Evolutionary conservation across 53 echinoderm and acorn worm species (phyloP).

Genomic region (Stichopus horrens): DNA sequence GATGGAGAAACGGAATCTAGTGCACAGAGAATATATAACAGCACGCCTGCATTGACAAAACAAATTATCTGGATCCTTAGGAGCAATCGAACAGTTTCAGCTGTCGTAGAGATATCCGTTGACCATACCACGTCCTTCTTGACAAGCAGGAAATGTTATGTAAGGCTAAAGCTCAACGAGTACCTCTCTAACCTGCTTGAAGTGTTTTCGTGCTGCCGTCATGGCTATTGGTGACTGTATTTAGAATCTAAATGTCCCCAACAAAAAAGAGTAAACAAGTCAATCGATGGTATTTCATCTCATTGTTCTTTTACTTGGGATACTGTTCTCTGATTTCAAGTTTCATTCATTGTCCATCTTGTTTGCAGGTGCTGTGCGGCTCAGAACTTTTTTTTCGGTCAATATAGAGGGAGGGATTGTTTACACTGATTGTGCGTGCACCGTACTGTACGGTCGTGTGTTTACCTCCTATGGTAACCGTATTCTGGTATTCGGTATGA

Average conservation of each 20-base stretch:
- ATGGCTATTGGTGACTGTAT: not conserved
- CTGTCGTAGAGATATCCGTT: not conserved
- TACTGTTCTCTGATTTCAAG: conserved; percentile 2
- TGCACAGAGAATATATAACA: no score
- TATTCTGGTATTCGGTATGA: not conserved
- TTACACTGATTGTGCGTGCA: not conserved
- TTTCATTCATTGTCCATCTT: not conserved
- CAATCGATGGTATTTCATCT: conserved; percentile 14
- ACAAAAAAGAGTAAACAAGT: conserved; percentile 6
- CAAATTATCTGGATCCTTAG: no score
- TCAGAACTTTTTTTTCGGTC: not conserved
- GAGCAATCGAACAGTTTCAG: no score
- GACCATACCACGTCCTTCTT: not conserved
- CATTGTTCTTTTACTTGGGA: not conserved
- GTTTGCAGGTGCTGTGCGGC: conserved; percentile 13
- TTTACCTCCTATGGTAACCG: not conserved
- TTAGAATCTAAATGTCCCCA: not conserved
- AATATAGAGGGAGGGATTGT: not conserved
- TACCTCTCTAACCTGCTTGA: not conserved
- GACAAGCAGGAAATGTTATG: not conserved
- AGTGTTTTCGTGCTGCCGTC: not conserved
- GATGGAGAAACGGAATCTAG: no score
- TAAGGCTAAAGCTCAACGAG: not conserved
- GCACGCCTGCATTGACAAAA: no score
- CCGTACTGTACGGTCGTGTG: not conserved